Evolutionary conservation across 2,888 invertebrate genomes (phyloP).

Genomic region (Eupithecia tripunctaria): DNA sequence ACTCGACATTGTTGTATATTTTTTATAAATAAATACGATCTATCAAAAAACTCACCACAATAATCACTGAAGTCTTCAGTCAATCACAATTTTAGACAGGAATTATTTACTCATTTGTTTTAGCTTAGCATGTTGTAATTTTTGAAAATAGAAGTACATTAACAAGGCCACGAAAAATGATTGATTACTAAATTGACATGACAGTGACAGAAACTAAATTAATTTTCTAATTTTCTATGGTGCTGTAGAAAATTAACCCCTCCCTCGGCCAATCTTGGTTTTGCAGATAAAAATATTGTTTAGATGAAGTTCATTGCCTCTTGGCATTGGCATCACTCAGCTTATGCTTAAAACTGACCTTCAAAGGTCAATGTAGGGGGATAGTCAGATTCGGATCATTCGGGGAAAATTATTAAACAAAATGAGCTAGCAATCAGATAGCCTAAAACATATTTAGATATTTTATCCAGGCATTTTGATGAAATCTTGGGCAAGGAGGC

Average conservation of each 20-base stretch:
- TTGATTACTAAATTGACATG: neutral
- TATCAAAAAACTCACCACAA: constrained; percentile 63
- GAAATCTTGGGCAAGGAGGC: too few relatives aligned
- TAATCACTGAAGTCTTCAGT: constrained; percentile 36
- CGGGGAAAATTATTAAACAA: too few relatives aligned
- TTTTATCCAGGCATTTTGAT: too few relatives aligned
- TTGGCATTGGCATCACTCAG: neutral
- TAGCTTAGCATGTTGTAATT: neutral
- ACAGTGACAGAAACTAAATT: constrained; percentile 6
- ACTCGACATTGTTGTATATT: constrained; percentile 63
- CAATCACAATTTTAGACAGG: constrained; percentile 10
- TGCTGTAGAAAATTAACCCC: neutral
- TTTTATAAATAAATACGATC: constrained; percentile 43
- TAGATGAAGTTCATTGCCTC: constrained; percentile 16
- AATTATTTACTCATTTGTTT: constrained; percentile 26
- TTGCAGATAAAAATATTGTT: too few relatives aligned
- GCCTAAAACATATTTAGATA: too few relatives aligned
- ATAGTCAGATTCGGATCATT: neutral
- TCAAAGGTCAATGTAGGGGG: constrained; percentile 65
- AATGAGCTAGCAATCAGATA: too few relatives aligned
- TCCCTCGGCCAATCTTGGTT: too few relatives aligned
- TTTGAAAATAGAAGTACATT: constrained; percentile 14
- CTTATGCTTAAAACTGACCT: constrained; percentile 68
- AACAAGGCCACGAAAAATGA: neutral
- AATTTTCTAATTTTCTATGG: neutral